Evolutionary conservation across 2,797 vertebrate genomes (phyloP), one percentile per base, ranked within the genome.

Genomic region (Microcaecilia unicolor): DNA sequence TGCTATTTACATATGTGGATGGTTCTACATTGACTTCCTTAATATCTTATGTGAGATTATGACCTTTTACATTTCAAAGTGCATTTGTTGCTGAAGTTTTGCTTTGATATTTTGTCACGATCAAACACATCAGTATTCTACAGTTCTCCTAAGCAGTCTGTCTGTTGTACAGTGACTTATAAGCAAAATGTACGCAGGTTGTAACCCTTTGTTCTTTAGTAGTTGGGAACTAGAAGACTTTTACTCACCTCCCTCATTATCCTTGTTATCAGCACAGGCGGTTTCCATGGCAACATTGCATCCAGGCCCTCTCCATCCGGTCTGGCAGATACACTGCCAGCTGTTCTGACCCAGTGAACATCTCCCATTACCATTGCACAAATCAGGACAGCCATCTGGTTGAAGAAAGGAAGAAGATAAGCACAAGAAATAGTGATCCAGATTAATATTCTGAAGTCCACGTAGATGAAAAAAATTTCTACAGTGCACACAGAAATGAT

Each of bases 231-330:
- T 22, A 44, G 41, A 70, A 67, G 73, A 65, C 18, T 74, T 64
- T 35, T 18, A 61, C 84, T 87, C 80, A 98, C 95, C 93, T 96
- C 93, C 95, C 88, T 98, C 95, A 36, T 98, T 98, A 80, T 98
- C 95, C 87, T 97, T 97, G 86, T 80, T 92, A 85, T 98, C 93
- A 9, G 93, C 91, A 11, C 95, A 98, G 72, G 93, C 91, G 20
- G 95, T 98, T 76, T 97, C 95, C 93, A 98, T 97, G 75, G 95
- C 91, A 61, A 97, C 95, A 36, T 83, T 97, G 89, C 95, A 98
- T 64, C 95, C 95, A 9, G 87, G 84, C 26, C 95, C 95, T 76
- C 95, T 91, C 95, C 95, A 98, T 78, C 95, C 93, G 27, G 87
- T 93, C 85, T 97, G 94, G 83, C 95, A 98, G 77, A 97, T 89